phyloP scores from a whole-genome alignment of 2,888 invertebrate genomes.

The Copidosoma aretas region DNA sequence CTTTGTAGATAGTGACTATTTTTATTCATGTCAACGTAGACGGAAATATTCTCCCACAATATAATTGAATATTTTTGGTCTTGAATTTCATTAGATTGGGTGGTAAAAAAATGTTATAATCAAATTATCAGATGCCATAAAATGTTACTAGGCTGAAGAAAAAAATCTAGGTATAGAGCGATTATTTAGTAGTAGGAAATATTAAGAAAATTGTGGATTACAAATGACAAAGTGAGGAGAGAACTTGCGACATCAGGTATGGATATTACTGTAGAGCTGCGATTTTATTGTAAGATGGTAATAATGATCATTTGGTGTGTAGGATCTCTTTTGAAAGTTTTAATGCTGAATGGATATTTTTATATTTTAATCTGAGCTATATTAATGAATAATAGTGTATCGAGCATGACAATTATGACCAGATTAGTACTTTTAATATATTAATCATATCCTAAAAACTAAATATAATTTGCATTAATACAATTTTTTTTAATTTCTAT shows the following conservation, averaged over 20 bases:
- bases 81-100: slow-evolving; percentile 60
- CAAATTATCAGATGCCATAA: slow-evolving; percentile 90
- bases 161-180: slow-evolving; percentile 77
- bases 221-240: slow-evolving; percentile 97
- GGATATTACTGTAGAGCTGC: slow-evolving; percentile 88
- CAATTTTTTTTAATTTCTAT: slow-evolving; percentile 9
- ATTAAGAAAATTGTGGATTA: slow-evolving; percentile 87
- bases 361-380: slow-evolving; percentile 1
- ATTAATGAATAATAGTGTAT: too few relatives aligned
- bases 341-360: not conserved
- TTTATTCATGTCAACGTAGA: too few relatives aligned
- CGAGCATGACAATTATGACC: not conserved
- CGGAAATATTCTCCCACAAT: too few relatives aligned
- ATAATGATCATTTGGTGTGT: not conserved
- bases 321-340: too few relatives aligned
- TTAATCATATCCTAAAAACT: too few relatives aligned
- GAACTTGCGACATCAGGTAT: slow-evolving; percentile 74
- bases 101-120: slow-evolving; percentile 69
- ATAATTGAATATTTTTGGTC: too few relatives aligned
- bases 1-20: too few relatives aligned
- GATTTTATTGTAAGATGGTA: slow-evolving; percentile 65
- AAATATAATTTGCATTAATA: not conserved
- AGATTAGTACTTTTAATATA: not conserved
- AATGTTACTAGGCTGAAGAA: slow-evolving; percentile 84
- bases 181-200: slow-evolving; percentile 80